Evolutionary conservation across 2,113 vertebrate genomes (phyloP).

Genomic region (Dipodomys merriami): DNA sequence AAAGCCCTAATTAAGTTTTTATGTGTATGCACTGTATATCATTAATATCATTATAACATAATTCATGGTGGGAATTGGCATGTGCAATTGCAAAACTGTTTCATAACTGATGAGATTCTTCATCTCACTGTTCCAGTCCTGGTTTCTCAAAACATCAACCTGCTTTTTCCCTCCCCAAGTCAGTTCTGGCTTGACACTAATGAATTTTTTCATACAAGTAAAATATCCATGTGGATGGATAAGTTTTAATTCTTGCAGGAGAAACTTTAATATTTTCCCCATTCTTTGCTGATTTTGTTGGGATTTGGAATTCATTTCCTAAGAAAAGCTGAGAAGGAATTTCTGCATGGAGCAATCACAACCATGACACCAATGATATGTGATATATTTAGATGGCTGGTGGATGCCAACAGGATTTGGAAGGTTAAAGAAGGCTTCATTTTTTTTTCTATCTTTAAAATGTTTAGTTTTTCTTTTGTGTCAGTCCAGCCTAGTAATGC

Average conservation of each 20-base stretch:
- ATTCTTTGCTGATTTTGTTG: background rate
- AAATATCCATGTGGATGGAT: background rate
- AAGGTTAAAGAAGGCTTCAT: background rate
- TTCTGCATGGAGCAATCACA: background rate
- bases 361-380: background rate
- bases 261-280: background rate
- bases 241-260: background rate
- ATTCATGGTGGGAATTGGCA: too few species aligned
- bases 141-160: background rate
- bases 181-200: background rate
- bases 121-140: background rate
- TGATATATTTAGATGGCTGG: background rate
- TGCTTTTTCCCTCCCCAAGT: background rate
- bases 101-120: background rate
- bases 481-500: background rate
- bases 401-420: background rate
- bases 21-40: too few species aligned
- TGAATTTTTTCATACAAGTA: background rate
- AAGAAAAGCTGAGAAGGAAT: background rate
- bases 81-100: too few species aligned
- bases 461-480: conserved; percentile 2
- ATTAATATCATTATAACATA: too few species aligned
- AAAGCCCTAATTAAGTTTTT: too few species aligned
- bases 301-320: background rate
- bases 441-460: background rate